Base-by-base conservation (phyloP, 2,113 vertebrate species). In the Chrysemys picta region DNA sequence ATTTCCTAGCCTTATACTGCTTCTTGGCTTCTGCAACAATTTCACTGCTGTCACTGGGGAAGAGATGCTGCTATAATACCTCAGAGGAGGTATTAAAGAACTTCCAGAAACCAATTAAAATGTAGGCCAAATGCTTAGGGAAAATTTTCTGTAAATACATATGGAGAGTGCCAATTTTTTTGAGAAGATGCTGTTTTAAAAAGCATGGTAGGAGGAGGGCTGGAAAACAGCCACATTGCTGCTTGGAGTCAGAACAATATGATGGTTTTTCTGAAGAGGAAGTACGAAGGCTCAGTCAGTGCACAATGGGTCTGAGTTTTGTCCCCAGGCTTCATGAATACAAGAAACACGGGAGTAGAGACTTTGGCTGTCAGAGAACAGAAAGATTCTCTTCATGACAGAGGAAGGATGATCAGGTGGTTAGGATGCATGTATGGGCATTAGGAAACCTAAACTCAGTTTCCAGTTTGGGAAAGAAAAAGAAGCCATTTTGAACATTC, bases 81-180 rank as follows among this genome's bases (percentile, higher is more conserved):
- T 91, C 84, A 76, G 88, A 35, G 31, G 45, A 91, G 82, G 82
- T 42, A 89, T 2, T 78, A 89, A 82, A 47, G 90, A 53, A 82
- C 81, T 82, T 79, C 87, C 79, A 85, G 88, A 96, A 96, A 91
- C 91, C 95, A 95, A 87, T 90, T 95, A 97, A 95, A 95, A 89
- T 3, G 7, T 82, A 93, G 89, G 93, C 96, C 95, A 97, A 97
- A 95, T 93, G 88, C 91, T 95, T 93, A 42, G 65, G 72, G 89
- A 93, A 75, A 96, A 91, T 93, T 93, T 91, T 91, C 93, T 91
- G 85, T 95, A 96, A 96, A 97, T 87, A 95, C 53, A 95, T 90
- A 54, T 92, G 53, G 8, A 92, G 53, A 6, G 57, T 89, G 93
- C 92, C 96, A 97, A 0, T 27, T 72, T 88, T 62, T 53, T 72